phyloP scores from a whole-genome alignment of 2,888 invertebrate species.

The Ectemnius cavifrons region DNA sequence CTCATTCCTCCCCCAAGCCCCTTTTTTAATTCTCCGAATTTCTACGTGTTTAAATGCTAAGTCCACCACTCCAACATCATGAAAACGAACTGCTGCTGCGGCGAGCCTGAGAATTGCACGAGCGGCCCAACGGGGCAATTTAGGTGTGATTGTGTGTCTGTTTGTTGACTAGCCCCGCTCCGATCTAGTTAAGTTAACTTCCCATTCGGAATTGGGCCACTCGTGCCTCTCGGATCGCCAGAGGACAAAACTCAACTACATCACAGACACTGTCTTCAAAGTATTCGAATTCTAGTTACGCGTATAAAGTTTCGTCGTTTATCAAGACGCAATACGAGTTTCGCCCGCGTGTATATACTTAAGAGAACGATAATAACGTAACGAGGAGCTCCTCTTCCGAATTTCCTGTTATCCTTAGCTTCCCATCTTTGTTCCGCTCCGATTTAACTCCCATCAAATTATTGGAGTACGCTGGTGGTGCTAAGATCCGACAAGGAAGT shows the following conservation, averaged over 20 bases:
- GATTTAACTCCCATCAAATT: too few species aligned
- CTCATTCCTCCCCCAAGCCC: slow-evolving; percentile 57
- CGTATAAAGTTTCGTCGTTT: slow-evolving; percentile 54
- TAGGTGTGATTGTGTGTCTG: slow-evolving; percentile 15
- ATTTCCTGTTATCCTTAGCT: too few species aligned
- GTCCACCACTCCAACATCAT: slow-evolving; percentile 29
- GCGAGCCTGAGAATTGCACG: background rate
- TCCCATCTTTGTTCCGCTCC: too few species aligned
- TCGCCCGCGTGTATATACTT: slow-evolving; percentile 71
- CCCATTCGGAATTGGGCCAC: too few species aligned
- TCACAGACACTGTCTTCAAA: background rate
- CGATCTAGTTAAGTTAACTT: too few species aligned
- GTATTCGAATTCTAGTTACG: slow-evolving; percentile 50
- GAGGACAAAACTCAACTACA: background rate
- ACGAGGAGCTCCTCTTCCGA: background rate
- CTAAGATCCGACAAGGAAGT: too few species aligned
- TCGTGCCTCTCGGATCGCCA: background rate
- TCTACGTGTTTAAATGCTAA: slow-evolving; percentile 74
- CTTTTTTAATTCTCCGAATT: slow-evolving; percentile 73
- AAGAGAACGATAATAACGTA: slow-evolving; percentile 56
- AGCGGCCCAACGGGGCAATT: slow-evolving; percentile 14
- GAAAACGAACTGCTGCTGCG: slow-evolving; percentile 6
- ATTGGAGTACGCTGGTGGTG: too few species aligned
- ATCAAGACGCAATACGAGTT: slow-evolving; percentile 61
- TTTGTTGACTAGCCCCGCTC: too few species aligned